These are phyloP conservation scores for Melanocharis versteri DNA, from an alignment of 2,113 vertebrate species.

Conservation along the genomic window DNA sequence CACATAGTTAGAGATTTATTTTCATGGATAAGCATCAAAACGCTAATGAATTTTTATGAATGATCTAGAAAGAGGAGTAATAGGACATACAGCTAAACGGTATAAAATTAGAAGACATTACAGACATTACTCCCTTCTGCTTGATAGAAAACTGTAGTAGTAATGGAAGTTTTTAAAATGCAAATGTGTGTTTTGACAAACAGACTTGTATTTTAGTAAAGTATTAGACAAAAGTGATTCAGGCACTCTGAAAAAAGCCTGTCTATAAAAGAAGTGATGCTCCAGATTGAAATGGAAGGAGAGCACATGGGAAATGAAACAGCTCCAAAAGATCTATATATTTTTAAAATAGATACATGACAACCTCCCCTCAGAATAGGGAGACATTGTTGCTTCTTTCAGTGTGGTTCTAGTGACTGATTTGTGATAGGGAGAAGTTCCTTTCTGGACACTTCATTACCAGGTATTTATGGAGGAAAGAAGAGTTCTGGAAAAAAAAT, in stretches of 20 bases:
- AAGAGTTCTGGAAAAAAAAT: background rate
- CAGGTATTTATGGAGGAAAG: background rate
- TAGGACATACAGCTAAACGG: background rate
- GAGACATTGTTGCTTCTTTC: background rate
- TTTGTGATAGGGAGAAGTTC: background rate
- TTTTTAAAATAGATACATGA: background rate
- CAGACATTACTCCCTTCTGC: background rate
- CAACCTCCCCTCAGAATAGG: background rate
- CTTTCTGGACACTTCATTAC: background rate
- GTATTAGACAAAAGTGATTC: background rate
- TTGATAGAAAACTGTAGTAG: background rate
- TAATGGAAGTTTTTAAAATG: background rate
- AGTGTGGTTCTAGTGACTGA: background rate
- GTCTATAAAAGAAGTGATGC: background rate
- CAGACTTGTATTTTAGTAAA: background rate
- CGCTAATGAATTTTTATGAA: background rate
- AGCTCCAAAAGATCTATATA: background rate
- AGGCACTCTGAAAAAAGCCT: background rate
- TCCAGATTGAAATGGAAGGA: background rate
- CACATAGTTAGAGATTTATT: background rate
- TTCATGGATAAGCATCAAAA: background rate
- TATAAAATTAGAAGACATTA: background rate
- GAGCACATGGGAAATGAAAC: background rate
- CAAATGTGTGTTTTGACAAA: background rate
- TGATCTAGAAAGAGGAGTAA: background rate